These are phyloP conservation scores for Meles meles DNA, from an alignment of 2,113 vertebrate species.

Conservation along the genomic window DNA sequence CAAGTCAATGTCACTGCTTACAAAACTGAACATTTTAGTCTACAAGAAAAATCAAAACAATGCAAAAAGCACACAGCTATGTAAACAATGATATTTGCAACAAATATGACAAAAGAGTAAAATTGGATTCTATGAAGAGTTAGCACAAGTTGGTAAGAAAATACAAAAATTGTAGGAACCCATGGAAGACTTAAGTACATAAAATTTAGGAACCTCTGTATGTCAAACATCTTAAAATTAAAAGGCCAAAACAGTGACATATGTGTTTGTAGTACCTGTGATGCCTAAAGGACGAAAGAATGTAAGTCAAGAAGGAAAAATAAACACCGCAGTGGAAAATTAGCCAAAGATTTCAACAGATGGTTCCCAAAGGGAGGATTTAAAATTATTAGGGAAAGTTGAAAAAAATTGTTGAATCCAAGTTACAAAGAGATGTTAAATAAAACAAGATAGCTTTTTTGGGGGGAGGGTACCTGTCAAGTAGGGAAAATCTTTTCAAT, in stretches of 20 bases:
- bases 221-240: neutral
- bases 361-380: neutral
- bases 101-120: neutral
- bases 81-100: neutral
- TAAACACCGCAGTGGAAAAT: neutral
- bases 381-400: neutral
- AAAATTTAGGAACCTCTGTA: neutral
- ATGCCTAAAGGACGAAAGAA: neutral
- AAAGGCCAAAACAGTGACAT: neutral
- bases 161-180: neutral
- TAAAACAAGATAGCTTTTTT: neutral
- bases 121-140: neutral
- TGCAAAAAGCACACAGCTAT: neutral
- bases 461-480: neutral
- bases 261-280: neutral
- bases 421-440: neutral
- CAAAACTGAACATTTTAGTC: neutral
- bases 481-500: neutral
- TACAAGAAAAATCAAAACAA: neutral
- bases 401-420: neutral
- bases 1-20: neutral
- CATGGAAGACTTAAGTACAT: neutral
- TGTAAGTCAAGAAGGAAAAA: neutral
- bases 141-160: neutral
- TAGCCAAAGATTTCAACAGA: neutral